Evolutionary conservation across 2,797 vertebrate genomes (phyloP).

Genomic region (Loris lydekkerianus): DNA sequence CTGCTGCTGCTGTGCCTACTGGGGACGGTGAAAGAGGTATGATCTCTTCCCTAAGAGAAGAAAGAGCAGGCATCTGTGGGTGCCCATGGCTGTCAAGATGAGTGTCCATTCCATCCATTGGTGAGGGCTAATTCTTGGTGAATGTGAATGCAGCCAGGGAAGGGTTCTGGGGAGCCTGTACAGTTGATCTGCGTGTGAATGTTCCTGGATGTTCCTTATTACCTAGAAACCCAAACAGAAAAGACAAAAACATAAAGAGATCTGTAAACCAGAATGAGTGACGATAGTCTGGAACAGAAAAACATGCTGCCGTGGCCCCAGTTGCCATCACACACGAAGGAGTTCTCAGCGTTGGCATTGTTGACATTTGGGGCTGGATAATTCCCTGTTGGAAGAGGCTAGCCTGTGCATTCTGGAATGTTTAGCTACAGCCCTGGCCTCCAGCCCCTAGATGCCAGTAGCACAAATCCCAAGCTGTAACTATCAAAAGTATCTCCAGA

Average conservation of each 20-base stretch:
- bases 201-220: not conserved
- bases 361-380: not conserved
- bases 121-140: not conserved
- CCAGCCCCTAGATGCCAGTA: not conserved
- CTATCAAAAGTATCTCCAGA: not conserved
- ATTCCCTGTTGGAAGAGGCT: not conserved
- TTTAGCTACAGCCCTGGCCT: not conserved
- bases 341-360: not conserved
- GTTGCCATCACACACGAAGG: fast-evolving
- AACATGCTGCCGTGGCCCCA: not conserved
- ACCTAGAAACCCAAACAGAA: not conserved
- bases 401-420: not conserved
- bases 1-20: not conserved
- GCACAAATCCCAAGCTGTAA: not conserved
- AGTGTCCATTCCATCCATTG: not conserved
- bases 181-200: not conserved
- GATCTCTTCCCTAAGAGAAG: not conserved
- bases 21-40: not conserved
- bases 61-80: not conserved
- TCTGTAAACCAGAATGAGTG: not conserved
- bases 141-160: not conserved
- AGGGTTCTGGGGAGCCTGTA: not conserved
- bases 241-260: not conserved
- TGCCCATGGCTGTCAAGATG: fast-evolving
- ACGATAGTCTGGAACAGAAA: not conserved